These are phyloP conservation scores for Oligia latruncula DNA, from an alignment of 2,888 invertebrate genomes.

Conservation along the genomic window DNA sequence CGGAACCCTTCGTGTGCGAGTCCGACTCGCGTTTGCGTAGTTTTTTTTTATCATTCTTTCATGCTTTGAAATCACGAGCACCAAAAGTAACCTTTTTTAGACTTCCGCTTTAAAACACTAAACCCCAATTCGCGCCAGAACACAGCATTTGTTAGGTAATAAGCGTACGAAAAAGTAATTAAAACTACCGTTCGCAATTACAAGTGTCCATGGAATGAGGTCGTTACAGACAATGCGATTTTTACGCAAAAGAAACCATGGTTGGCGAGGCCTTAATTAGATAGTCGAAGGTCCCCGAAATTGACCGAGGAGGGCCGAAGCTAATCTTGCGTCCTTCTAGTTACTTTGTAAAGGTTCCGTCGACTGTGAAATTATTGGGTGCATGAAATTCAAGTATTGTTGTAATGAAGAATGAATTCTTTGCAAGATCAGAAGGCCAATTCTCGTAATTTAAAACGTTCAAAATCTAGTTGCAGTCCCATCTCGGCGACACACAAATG, in stretches of 20 bases:
- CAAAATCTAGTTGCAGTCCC: too few relatives aligned
- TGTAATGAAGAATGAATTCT: neutral
- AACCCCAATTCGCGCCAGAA: conserved; percentile 54
- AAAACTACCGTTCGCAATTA: conserved; percentile 74
- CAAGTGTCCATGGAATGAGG: conserved; percentile 70
- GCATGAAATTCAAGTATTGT: conserved; percentile 31
- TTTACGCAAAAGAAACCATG: conserved; percentile 65
- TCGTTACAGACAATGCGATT: conserved; percentile 70
- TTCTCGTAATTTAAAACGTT: too few relatives aligned
- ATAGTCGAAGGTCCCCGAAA: conserved; percentile 67
- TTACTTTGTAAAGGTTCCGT: conserved; percentile 60
- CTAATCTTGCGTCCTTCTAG: conserved; percentile 48
- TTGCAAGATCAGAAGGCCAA: neutral
- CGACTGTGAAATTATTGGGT: conserved; percentile 56
- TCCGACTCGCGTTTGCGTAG: too few relatives aligned
- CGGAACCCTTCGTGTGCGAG: too few relatives aligned
- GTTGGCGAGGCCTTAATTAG: conserved; percentile 66
- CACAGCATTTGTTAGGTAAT: conserved; percentile 64
- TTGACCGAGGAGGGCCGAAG: conserved; percentile 59
- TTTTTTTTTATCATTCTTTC: neutral
- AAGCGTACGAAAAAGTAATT: conserved; percentile 73
- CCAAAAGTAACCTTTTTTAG: conserved; percentile 4
- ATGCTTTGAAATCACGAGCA: conserved; percentile 6
- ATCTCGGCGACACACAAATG: too few relatives aligned
- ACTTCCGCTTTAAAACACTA: conserved; percentile 37